Conservation (phyloP, 2,113 vertebrate genomes). For the Podilymbus podiceps region DNA sequence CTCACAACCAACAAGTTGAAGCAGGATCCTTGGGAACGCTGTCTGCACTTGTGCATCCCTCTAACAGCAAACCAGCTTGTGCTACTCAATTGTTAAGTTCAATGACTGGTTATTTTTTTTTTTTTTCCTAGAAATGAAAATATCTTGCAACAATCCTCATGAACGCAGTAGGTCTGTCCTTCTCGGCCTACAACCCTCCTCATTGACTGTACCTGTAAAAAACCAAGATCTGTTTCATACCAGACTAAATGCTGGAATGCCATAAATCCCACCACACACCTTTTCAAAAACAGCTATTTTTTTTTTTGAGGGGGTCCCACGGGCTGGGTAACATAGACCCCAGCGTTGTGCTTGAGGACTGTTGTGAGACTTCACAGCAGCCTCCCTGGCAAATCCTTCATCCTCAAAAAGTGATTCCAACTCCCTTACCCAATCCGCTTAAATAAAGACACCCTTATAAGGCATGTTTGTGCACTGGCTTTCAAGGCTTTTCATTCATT, state of each 20-base stretch:
- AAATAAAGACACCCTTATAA: neutral
- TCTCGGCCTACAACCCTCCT: neutral
- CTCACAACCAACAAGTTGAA: neutral
- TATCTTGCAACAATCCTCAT: neutral
- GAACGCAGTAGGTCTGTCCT: fast-evolving
- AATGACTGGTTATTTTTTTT: neutral
- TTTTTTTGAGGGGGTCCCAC: fast-evolving
- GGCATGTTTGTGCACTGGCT: neutral
- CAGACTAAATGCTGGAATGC: neutral
- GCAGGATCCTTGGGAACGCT: neutral
- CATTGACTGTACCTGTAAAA: neutral
- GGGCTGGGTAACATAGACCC: neutral
- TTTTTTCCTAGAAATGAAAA: neutral
- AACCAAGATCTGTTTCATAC: neutral
- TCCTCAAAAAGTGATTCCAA: neutral
- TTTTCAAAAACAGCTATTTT: neutral
- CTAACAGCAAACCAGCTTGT: neutral
- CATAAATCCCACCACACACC: neutral
- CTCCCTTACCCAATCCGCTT: neutral
- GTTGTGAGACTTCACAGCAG: neutral
- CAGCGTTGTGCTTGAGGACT: neutral
- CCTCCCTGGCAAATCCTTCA: neutral
- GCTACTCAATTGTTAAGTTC: neutral
- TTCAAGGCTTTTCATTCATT: conserved; percentile 32
- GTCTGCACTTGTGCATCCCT: neutral